These are phyloP conservation scores for Pao palembangensis DNA, from an alignment of 2,113 vertebrate genomes.

Conservation along the genomic window DNA sequence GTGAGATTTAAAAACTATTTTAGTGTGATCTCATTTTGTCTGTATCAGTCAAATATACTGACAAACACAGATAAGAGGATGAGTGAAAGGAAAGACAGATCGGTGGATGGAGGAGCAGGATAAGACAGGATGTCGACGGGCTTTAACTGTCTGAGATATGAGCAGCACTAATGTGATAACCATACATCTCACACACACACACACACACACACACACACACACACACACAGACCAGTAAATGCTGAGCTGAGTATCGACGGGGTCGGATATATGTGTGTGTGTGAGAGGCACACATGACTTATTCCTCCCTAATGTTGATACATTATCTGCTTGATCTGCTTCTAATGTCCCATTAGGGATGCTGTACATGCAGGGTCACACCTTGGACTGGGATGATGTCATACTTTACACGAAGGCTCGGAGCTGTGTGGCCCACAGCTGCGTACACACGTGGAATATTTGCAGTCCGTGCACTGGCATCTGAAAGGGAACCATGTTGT, in stretches of 20 bases:
- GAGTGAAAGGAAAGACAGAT: slow-evolving; percentile 33
- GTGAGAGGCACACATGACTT: slow-evolving; percentile 43
- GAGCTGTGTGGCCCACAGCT: background rate
- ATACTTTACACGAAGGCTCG: slow-evolving; percentile 59
- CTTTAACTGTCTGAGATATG: slow-evolving; percentile 65
- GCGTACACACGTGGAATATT: background rate
- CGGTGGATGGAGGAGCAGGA: slow-evolving; percentile 28
- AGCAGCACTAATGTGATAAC: slow-evolving; percentile 55
- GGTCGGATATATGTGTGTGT: slow-evolving; percentile 40
- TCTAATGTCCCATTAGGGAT: slow-evolving; percentile 80
- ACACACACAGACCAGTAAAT: slow-evolving; percentile 46
- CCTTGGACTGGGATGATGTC: slow-evolving; percentile 76
- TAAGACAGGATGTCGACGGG: slow-evolving; percentile 40
- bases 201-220: slow-evolving; percentile 45
- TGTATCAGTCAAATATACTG: slow-evolving; percentile 8
- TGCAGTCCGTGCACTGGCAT: too few species aligned
- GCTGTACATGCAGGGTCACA: slow-evolving; percentile 71
- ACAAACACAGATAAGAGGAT: slow-evolving; percentile 6
- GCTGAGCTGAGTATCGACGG: slow-evolving; percentile 37
- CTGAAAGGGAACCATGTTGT: too few species aligned
- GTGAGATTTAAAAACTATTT: slow-evolving; percentile 1
- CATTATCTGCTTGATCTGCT: slow-evolving; percentile 71
- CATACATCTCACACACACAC: slow-evolving; percentile 44
- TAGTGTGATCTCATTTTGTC: slow-evolving; percentile 20
- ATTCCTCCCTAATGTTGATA: slow-evolving; percentile 66